Evolutionary conservation across 2,888 invertebrate genomes (phyloP).

Genomic region (Andrena chrysosceles): DNA sequence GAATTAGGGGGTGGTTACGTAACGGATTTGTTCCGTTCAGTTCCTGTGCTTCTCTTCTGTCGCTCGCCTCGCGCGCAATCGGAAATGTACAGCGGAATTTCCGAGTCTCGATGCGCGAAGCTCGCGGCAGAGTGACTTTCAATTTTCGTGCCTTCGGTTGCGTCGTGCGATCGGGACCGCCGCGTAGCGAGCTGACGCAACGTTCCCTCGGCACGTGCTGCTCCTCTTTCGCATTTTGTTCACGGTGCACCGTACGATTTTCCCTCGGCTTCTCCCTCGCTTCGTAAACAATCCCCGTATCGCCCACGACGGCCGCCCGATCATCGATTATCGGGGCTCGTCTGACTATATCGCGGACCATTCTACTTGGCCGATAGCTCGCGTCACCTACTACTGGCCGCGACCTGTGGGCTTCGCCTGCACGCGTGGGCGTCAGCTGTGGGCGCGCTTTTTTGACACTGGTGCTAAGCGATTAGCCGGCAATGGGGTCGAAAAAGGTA

Average conservation of each 20-base stretch:
- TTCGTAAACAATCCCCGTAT: slow-evolving; percentile 60
- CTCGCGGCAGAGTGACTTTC: background rate
- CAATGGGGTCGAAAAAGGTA: slow-evolving; percentile 30
- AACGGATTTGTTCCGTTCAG: slow-evolving; percentile 30
- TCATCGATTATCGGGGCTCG: slow-evolving; percentile 68
- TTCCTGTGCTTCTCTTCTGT: slow-evolving; percentile 14
- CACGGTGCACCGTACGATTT: slow-evolving; percentile 12
- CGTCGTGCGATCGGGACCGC: background rate
- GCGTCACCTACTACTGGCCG: slow-evolving; percentile 72
- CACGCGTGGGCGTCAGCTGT: slow-evolving; percentile 36
- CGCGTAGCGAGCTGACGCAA: background rate
- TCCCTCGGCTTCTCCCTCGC: slow-evolving; percentile 34
- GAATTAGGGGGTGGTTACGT: background rate
- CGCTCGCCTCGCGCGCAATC: background rate
- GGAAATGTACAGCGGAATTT: background rate
- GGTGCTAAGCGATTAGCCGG: slow-evolving; percentile 28
- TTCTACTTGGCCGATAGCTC: slow-evolving; percentile 79
- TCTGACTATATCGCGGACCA: slow-evolving; percentile 72
- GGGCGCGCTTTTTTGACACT: slow-evolving; percentile 47
- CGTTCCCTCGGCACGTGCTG: background rate
- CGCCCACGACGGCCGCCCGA: slow-evolving; percentile 61
- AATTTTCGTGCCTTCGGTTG: background rate
- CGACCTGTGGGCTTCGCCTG: slow-evolving; percentile 58
- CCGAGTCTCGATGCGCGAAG: background rate
- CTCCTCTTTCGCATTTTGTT: background rate